Evolutionary conservation across 1,140 invertebrate genomes (phyloP), one percentile per base, ranked within the genome.

Genomic region (Papilio aristodemus): DNA sequence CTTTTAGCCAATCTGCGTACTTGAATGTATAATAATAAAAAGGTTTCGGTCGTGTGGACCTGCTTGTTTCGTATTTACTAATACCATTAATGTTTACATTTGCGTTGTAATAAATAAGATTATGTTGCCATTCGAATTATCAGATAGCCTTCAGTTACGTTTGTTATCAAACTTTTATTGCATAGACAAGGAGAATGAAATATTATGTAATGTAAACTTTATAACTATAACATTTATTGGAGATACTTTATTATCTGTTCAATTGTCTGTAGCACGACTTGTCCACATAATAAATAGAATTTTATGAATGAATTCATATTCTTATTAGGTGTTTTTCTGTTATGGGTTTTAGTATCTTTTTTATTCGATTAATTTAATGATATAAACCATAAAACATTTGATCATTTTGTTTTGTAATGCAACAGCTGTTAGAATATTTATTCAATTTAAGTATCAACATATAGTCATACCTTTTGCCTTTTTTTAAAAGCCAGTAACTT

Each of bases 151-250:
- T 64, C 60, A 25, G 37, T 25, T 62, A 62, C 60, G 19, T 43
- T 38, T 41, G 38, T 43, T 64, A 64, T 64, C 60, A 43, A 63
- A 27, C 38, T 43, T 64, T 64, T 64, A 64, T 43, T 64, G 37
- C 38, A 39, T 41, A 41, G 32, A 14, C 14, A 64, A 41, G 37
- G 39, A 64, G 60, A 64, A 39, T 22, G 19, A 64, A 43, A 2
- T 43, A 43, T 54, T 19, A 27, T 43, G 13, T 64, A 64, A 37
- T 62, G 5, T 41, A 27, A 25, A 19, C 43, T 25, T 19, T 43
- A 41, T 41, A 41, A 36, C 57, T 32, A 36, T 59, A 25, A 57
- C 17, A 54, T n/a, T n/a, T n/a, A 9, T 13, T 39, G 38, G 10
- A 10, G 11, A 14, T 17, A 43, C 14, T 54, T 25, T 54, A 54